phyloP scores from a whole-genome alignment of 2,797 vertebrate genomes.

The Calcarius lapponicus region DNA sequence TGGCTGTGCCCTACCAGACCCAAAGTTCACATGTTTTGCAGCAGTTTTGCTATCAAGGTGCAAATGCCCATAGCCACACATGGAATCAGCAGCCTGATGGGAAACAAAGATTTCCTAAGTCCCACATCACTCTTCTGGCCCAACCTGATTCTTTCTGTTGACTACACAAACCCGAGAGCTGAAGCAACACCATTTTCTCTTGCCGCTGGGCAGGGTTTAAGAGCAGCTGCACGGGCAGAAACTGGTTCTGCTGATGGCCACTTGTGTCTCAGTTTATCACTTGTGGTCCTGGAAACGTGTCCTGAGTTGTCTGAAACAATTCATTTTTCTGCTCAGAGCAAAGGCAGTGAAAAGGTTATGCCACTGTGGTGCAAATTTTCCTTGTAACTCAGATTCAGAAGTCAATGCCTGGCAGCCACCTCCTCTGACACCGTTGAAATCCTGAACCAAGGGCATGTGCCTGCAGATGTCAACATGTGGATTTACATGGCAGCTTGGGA shows the following conservation, averaged over 20 bases:
- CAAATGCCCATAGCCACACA: background rate
- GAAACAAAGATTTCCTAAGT: background rate
- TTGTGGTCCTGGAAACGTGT: background rate
- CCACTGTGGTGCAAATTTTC: background rate
- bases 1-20: background rate
- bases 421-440: background rate
- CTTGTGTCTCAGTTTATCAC: conserved; percentile 29
- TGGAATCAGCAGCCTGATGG: background rate
- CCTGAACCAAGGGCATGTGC: background rate
- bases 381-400: conserved; percentile 47
- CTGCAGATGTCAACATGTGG: conserved; percentile 1
- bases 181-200: conserved; percentile 10
- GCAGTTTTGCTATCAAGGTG: background rate
- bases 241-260: background rate
- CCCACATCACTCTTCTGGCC: background rate
- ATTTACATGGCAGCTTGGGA: conserved; percentile 34
- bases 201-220: background rate
- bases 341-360: conserved; percentile 53
- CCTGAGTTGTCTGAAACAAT: conserved; percentile 42
- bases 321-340: conserved; percentile 9
- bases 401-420: conserved; percentile 6
- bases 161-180: background rate
- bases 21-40: background rate
- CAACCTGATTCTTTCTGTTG: background rate
- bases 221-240: background rate